phyloP scores from a whole-genome alignment of 1,140 invertebrate species.

The Popillia japonica region DNA sequence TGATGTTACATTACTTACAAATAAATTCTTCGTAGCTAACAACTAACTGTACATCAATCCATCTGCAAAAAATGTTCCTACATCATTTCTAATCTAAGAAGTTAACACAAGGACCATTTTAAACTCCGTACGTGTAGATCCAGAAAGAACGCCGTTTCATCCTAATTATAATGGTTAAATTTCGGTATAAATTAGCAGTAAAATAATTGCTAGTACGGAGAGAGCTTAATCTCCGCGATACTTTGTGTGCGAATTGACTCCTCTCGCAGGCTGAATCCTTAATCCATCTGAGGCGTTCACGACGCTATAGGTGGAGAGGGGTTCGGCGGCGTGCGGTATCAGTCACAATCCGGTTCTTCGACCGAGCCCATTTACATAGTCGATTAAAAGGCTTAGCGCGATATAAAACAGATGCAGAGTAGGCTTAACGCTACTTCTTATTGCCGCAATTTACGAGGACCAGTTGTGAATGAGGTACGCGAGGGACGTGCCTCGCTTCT shows the following conservation, averaged over 20 bases:
- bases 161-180: conserved; percentile 30
- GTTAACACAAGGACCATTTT: no score
- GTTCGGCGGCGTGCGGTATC: conserved; percentile 10
- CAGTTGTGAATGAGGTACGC: conserved; percentile 43
- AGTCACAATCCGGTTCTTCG: conserved; percentile 35
- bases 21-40: no score
- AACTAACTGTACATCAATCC: no score
- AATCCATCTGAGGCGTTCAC: neutral
- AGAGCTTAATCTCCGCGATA: conserved; percentile 27
- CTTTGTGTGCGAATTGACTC: conserved; percentile 32
- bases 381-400: conserved; percentile 46
- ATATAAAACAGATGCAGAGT: conserved; percentile 47
- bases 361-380: conserved; percentile 45
- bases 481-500: conserved; percentile 42
- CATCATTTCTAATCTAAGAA: no score
- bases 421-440: conserved; percentile 46
- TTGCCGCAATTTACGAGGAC: conserved; percentile 47
- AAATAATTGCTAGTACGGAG: conserved; percentile 12
- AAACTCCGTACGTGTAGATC: no score
- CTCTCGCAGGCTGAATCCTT: conserved; percentile 25
- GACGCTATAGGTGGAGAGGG: neutral
- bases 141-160: neutral
- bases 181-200: conserved; percentile 31
- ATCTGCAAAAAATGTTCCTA: no score
- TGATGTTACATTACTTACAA: no score